phyloP scores from a whole-genome alignment of 2,797 vertebrate genomes.

The Pseudochirops corinnae region DNA sequence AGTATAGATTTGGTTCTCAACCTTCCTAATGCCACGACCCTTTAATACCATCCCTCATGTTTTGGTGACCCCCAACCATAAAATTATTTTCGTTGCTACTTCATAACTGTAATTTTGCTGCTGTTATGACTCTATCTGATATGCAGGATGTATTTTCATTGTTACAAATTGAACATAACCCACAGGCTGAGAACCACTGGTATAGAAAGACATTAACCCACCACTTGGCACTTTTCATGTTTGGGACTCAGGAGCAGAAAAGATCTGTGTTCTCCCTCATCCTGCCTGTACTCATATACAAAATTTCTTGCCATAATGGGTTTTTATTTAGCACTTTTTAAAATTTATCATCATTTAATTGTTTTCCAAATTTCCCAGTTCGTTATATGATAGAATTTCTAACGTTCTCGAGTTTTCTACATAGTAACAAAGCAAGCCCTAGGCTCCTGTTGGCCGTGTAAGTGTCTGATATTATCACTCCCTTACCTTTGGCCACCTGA shows the following conservation, averaged over 20 bases:
- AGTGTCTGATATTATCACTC: neutral
- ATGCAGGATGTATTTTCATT: too few relatives aligned
- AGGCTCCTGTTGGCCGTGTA: neutral
- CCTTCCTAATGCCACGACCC: too few relatives aligned
- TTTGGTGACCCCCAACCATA: too few relatives aligned
- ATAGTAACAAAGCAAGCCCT: slow-evolving; percentile 52
- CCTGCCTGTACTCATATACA: slow-evolving; percentile 6
- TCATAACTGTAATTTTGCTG: too few relatives aligned
- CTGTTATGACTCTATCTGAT: too few relatives aligned
- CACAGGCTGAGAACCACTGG: neutral
- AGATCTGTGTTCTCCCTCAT: slow-evolving; percentile 40
- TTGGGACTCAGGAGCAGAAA: slow-evolving; percentile 47
- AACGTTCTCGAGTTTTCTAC: slow-evolving; percentile 67
- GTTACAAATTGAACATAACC: too few relatives aligned
- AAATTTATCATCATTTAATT: slow-evolving; percentile 78
- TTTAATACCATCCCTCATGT: too few relatives aligned
- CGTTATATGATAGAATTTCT: slow-evolving; percentile 66
- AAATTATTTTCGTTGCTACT: too few relatives aligned
- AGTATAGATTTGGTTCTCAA: neutral
- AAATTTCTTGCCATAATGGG: slow-evolving; percentile 57
- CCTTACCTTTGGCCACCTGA: neutral
- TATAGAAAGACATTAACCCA: slow-evolving; percentile 56
- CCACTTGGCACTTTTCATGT: slow-evolving; percentile 50
- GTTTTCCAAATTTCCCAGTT: slow-evolving; percentile 60
- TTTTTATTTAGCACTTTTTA: slow-evolving; percentile 75